These are phyloP conservation scores for Prosapia bicincta DNA, from an alignment of 2,888 invertebrate genomes.

Conservation along the genomic window DNA sequence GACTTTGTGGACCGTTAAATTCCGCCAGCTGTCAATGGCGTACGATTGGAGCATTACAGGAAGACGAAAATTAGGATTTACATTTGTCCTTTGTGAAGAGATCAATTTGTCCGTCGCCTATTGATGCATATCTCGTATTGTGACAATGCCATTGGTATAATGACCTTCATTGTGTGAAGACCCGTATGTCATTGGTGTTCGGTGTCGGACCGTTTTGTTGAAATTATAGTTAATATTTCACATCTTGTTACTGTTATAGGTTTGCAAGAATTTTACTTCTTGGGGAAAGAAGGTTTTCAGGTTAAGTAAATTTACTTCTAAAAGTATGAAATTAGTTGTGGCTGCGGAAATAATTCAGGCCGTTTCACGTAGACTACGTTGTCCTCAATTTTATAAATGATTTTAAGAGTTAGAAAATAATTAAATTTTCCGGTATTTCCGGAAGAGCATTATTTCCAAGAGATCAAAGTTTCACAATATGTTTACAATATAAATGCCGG, in stretches of 20 bases:
- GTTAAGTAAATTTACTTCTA: too few species aligned
- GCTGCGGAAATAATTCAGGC: too few species aligned
- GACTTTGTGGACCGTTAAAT: not conserved
- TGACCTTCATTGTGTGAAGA: not conserved
- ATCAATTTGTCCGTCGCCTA: not conserved
- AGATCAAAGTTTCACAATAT: too few species aligned
- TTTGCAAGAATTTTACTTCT: not conserved
- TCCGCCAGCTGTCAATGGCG: not conserved
- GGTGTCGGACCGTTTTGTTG: not conserved
- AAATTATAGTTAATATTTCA: not conserved
- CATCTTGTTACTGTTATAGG: not conserved
- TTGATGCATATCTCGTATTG: not conserved
- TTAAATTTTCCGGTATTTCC: too few species aligned
- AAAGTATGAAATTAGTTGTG: too few species aligned
- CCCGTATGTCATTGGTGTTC: not conserved
- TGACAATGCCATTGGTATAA: not conserved
- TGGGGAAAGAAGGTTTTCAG: too few species aligned
- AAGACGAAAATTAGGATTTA: not conserved
- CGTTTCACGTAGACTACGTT: too few species aligned
- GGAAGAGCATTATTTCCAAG: too few species aligned
- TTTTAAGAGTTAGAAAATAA: too few species aligned
- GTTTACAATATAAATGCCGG: too few species aligned
- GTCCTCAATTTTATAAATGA: too few species aligned
- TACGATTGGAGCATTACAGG: not conserved
- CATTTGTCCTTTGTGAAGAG: not conserved